A percentile compares a stretch with the other conserved stretches of the same genome.
Conservation (phyloP, 2,113 vertebrate genomes). For the Sorex araneus region DNA sequence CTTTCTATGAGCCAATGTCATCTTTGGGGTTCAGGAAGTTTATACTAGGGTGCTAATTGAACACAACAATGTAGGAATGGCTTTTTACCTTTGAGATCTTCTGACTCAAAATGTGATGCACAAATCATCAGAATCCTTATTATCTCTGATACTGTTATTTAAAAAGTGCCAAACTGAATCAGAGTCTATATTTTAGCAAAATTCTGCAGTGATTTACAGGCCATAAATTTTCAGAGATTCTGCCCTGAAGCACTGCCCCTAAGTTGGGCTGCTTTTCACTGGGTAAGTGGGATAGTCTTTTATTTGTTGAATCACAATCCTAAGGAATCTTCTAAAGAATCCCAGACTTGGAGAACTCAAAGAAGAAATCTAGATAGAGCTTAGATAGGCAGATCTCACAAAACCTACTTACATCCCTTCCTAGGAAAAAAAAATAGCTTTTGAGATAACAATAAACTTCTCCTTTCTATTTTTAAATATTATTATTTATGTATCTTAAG, state of each 20-base stretch:
- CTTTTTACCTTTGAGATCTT: constrained; percentile 20
- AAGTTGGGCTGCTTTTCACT: background rate
- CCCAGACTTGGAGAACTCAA: background rate
- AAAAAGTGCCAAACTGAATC: background rate
- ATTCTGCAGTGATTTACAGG: background rate
- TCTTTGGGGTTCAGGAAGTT: background rate
- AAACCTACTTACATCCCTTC: background rate
- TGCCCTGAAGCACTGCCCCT: rapidly evolving
- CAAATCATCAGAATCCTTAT: background rate
- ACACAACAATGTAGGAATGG: background rate
- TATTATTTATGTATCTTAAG: background rate
- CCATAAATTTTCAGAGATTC: background rate
- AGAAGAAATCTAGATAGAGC: background rate
- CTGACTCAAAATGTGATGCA: background rate
- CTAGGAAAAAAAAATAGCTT: constrained; percentile 29
- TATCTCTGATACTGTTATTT: background rate
- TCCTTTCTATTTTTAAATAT: constrained; percentile 32
- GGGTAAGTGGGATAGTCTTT: background rate
- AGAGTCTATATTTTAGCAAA: background rate
- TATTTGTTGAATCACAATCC: background rate
- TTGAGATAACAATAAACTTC: constrained; percentile 20
- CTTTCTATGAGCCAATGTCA: background rate
- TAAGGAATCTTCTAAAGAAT: background rate
- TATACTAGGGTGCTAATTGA: background rate
- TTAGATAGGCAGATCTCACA: background rate